Evolutionary conservation across 2,113 vertebrate genomes (phyloP).

Genomic region (Podarcis cretensis): DNA sequence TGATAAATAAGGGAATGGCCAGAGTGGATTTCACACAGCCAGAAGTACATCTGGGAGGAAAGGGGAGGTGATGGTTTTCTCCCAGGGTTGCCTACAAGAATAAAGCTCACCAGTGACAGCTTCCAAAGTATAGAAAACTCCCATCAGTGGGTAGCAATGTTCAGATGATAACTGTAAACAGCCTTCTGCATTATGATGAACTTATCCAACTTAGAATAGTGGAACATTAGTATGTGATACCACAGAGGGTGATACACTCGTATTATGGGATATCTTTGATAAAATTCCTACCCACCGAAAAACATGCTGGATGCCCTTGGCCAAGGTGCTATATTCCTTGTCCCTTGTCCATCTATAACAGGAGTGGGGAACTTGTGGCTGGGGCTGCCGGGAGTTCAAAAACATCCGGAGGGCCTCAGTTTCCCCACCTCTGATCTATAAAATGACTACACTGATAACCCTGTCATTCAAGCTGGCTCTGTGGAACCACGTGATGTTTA

Average conservation of each 20-base stretch:
- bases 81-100: neutral
- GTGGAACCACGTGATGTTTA: neutral
- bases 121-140: neutral
- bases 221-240: neutral
- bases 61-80: neutral
- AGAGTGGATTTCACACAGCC: conserved; percentile 5
- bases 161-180: neutral
- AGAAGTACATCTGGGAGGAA: neutral
- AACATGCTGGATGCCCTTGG: neutral
- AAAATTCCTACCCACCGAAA: neutral
- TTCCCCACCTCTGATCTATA: too few species aligned
- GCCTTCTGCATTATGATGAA: neutral
- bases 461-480: neutral
- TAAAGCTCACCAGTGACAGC: neutral
- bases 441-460: too few species aligned
- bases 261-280: neutral
- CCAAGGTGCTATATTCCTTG: neutral
- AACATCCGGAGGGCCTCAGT: too few species aligned
- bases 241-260: neutral
- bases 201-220: neutral
- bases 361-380: too few species aligned
- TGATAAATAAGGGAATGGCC: neutral
- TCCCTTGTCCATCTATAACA: too few species aligned
- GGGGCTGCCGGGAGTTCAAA: too few species aligned
- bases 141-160: neutral